Evolutionary conservation across 2,113 vertebrate species (phyloP).

Genomic region (Hippoglossus stenolepis): DNA sequence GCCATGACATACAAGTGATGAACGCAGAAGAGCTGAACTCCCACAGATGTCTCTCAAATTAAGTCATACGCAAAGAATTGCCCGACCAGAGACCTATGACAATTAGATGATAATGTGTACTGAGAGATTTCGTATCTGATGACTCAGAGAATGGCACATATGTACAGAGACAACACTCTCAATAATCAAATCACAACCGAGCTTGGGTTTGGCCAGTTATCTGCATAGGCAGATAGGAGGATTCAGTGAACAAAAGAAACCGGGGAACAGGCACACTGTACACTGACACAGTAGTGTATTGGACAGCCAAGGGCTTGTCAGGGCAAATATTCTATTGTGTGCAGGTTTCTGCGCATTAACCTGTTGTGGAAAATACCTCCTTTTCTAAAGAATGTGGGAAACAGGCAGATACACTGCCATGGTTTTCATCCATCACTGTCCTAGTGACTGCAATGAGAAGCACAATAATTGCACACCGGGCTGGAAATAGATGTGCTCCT

Average conservation of each 20-base stretch:
- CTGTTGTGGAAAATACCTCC: conserved; percentile 29
- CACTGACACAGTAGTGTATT: conserved; percentile 27
- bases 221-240: conserved; percentile 50
- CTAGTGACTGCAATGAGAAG: conserved; percentile 6
- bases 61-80: background rate
- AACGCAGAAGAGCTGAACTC: too few relatives aligned
- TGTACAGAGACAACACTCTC: conserved; percentile 3
- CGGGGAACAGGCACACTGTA: conserved; percentile 39
- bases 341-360: conserved; percentile 44
- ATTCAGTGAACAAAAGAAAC: conserved; percentile 74
- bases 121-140: background rate
- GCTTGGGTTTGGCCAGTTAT: conserved; percentile 37
- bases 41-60: too few relatives aligned
- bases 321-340: conserved; percentile 59
- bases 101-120: background rate
- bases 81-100: background rate
- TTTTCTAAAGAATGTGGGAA: background rate
- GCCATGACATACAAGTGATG: background rate
- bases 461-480: conserved; percentile 6
- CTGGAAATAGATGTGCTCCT: background rate
- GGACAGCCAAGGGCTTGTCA: conserved; percentile 55
- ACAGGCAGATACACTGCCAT: conserved; percentile 4
- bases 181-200: conserved; percentile 22
- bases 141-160: background rate
- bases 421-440: background rate